Conservation (phyloP, 2,113 vertebrate genomes). For the Rhizomys pruinosus region DNA sequence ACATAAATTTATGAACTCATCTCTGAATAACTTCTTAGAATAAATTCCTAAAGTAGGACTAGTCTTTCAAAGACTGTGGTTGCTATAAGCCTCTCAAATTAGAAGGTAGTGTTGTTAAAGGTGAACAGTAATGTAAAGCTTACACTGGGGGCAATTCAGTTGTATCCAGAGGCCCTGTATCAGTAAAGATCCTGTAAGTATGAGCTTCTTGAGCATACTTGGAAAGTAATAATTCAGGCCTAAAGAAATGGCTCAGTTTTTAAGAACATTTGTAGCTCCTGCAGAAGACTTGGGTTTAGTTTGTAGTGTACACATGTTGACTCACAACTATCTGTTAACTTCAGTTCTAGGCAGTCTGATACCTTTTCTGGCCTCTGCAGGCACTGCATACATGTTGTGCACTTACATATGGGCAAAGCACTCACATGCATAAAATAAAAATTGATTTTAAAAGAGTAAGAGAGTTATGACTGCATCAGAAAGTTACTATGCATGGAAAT, state of each 20-base stretch:
- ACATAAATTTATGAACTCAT: conserved; percentile 46
- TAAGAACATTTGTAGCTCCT: too few species aligned
- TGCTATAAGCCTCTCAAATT: background rate
- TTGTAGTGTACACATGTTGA: too few species aligned
- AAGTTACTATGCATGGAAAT: background rate
- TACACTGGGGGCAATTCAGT: background rate
- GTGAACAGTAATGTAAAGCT: background rate
- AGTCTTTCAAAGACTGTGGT: background rate
- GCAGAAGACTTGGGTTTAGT: too few species aligned
- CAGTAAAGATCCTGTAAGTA: background rate
- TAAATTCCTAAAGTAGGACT: conserved; percentile 23
- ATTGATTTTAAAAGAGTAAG: background rate
- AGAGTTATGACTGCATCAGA: background rate
- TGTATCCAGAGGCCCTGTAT: background rate
- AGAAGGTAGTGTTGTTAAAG: background rate
- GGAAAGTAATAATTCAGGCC: background rate
- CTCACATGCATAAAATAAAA: too few species aligned
- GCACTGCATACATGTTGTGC: too few species aligned
- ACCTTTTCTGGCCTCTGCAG: too few species aligned
- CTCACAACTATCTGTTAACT: too few species aligned
- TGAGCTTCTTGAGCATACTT: background rate
- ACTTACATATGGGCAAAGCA: too few species aligned
- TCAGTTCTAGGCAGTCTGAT: too few species aligned
- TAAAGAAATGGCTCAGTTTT: too few species aligned
- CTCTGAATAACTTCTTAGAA: conserved; percentile 47